Conservation (phyloP, 2,113 vertebrate species). For the Oryzias celebensis region DNA sequence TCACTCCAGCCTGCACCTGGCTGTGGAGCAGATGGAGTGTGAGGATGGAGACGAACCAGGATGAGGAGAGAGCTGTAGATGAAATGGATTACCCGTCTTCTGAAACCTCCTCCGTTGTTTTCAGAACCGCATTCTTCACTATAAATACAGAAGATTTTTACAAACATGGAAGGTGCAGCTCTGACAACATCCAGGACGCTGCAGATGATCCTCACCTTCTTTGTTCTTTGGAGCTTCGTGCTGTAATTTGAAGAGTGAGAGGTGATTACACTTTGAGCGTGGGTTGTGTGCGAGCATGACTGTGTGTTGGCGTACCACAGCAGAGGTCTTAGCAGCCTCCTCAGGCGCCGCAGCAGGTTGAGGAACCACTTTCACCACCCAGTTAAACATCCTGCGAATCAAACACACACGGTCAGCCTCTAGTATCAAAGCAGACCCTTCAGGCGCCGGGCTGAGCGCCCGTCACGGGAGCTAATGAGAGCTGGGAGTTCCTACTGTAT, state of each 20-base stretch:
- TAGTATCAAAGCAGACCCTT: constrained; percentile 5
- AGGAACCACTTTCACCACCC: constrained; percentile 73
- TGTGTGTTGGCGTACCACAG: constrained; percentile 25
- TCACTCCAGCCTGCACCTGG: constrained; percentile 65
- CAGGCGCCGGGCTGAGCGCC: neutral
- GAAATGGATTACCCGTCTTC: constrained; percentile 55
- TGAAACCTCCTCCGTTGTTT: constrained; percentile 42
- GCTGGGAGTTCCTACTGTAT: neutral
- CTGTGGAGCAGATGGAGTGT: constrained; percentile 24
- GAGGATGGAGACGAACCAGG: neutral
- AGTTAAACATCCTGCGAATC: constrained; percentile 70
- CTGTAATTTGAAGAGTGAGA: constrained; percentile 13
- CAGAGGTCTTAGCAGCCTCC: constrained; percentile 11
- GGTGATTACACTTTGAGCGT: neutral
- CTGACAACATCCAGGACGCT: too few species aligned
- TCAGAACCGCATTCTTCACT: constrained; percentile 32
- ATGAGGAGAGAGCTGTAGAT: neutral
- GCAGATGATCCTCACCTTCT: constrained; percentile 32
- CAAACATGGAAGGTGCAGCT: too few species aligned
- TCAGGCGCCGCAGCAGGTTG: constrained; percentile 48
- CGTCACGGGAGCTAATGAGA: constrained; percentile 21
- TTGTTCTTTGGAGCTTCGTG: constrained; percentile 1
- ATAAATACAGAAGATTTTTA: neutral
- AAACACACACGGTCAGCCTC: constrained; percentile 18
- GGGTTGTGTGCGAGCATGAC: neutral